Conservation (phyloP, 2,888 invertebrate genomes). For the Myopa testacea region DNA sequence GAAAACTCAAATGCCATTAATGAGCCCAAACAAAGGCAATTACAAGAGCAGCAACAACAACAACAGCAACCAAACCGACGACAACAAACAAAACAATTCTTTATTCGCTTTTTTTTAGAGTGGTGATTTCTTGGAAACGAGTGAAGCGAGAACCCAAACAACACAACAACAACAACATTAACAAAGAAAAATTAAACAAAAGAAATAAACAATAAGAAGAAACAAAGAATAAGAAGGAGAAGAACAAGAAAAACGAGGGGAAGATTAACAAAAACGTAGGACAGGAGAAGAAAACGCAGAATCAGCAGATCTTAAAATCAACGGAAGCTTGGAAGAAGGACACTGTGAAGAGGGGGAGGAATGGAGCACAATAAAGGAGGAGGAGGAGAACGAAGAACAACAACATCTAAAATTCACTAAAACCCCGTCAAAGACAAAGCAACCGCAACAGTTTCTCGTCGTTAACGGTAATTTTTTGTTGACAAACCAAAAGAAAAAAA, state of each 20-base stretch:
- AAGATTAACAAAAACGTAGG: not conserved
- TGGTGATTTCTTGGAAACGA: conserved; percentile 19
- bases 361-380: too few species aligned
- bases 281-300: not conserved
- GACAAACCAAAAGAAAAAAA: too few species aligned
- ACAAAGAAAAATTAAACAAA: not conserved
- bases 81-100: not conserved
- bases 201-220: too few species aligned
- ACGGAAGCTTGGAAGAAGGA: not conserved
- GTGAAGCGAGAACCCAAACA: not conserved
- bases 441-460: not conserved
- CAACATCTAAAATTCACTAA: not conserved
- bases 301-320: not conserved
- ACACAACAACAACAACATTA: conserved; percentile 4
- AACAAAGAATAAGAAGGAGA: not conserved
- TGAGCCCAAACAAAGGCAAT: not conserved
- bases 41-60: conserved; percentile 2
- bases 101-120: conserved; percentile 1
- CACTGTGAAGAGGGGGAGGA: too few species aligned
- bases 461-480: too few species aligned
- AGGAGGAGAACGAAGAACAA: not conserved
- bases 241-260: not conserved
- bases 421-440: not conserved
- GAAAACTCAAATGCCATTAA: conserved; percentile 3
- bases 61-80: conserved; percentile 5